phyloP scores from a whole-genome alignment of 2,888 invertebrate genomes.

The Anthoptus insignis region DNA sequence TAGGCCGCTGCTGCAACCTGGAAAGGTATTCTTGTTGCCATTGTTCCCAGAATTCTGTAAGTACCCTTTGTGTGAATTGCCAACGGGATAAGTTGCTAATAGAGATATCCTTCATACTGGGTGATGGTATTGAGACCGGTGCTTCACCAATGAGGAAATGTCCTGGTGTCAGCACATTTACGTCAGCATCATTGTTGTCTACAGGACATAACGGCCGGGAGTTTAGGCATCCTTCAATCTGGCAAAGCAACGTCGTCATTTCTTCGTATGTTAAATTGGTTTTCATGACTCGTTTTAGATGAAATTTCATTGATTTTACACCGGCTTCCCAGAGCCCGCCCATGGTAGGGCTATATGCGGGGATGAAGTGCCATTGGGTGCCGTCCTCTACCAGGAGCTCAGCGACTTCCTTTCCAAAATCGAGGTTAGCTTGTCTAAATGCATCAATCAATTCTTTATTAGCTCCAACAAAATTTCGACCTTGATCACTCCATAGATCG shows the following conservation, averaged over 20 bases:
- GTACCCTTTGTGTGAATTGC: no score
- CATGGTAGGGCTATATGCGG: slow-evolving; percentile 2
- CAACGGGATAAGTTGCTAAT: no score
- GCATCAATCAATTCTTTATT: not conserved
- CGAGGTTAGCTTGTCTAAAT: not conserved
- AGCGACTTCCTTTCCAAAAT: no score
- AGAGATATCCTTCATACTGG: no score
- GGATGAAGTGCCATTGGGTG: slow-evolving; percentile 13
- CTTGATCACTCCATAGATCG: not conserved
- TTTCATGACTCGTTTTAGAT: no score
- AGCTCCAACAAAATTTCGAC: not conserved
- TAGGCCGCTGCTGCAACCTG: no score
- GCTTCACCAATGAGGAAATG: no score
- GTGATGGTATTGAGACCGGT: no score
- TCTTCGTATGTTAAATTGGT: no score
- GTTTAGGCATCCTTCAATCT: slow-evolving; percentile 20
- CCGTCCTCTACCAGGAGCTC: not conserved
- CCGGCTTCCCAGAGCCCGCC: slow-evolving; percentile 8
- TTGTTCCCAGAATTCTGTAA: no score
- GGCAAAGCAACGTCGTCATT: slow-evolving; percentile 1
- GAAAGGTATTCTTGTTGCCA: no score
- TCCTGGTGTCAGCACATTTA: no score
- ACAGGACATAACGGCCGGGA: slow-evolving; percentile 19
- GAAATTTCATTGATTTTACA: not conserved
- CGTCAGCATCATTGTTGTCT: slow-evolving; percentile 11